A percentile compares a stretch with the other conserved stretches of the same genome.
Conservation (phyloP, 2,888 invertebrate genomes). For the Meghimatium bilineatum region DNA sequence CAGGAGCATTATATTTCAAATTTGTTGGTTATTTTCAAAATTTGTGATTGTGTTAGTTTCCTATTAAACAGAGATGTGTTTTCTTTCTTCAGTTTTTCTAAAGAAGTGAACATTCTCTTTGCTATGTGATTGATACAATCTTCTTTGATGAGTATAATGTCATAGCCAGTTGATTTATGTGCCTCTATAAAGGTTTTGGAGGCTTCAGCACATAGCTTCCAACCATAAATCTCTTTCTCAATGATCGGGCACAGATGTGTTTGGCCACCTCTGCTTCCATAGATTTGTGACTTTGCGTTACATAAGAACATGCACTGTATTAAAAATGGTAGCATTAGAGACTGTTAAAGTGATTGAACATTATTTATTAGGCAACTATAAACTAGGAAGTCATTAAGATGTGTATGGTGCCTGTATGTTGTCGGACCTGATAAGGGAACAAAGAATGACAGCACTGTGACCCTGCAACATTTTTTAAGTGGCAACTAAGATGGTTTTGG, state of each 20-base stretch:
- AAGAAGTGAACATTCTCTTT: slow-evolving; percentile 25
- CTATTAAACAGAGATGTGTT: slow-evolving; percentile 11
- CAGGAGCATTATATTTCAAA: slow-evolving; percentile 5
- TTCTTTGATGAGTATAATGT: slow-evolving; percentile 9
- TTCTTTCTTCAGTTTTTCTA: slow-evolving; percentile 6
- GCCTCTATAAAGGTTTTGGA: slow-evolving; percentile 1
- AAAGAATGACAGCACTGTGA: too few species aligned
- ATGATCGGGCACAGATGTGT: not conserved
- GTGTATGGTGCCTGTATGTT: too few species aligned
- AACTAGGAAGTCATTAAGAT: too few species aligned
- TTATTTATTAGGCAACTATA: too few species aligned
- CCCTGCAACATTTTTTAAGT: too few species aligned
- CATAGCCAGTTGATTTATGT: not conserved
- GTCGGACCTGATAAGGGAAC: too few species aligned
- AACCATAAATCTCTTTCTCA: slow-evolving; percentile 11
- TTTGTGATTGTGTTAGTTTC: slow-evolving; percentile 17
- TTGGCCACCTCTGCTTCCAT: slow-evolving; percentile 28
- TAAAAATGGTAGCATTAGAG: too few species aligned
- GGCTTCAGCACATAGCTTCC: slow-evolving; percentile 34
- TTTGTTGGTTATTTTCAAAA: slow-evolving; percentile 33
- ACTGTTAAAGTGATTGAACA: too few species aligned
- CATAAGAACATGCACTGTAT: too few species aligned
- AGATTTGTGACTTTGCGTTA: too few species aligned
- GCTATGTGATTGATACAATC: slow-evolving; percentile 38
- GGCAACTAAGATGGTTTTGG: too few species aligned